phyloP scores from a whole-genome alignment of 64 coral and sea anemone genomes.

The Anthopleura sola region DNA sequence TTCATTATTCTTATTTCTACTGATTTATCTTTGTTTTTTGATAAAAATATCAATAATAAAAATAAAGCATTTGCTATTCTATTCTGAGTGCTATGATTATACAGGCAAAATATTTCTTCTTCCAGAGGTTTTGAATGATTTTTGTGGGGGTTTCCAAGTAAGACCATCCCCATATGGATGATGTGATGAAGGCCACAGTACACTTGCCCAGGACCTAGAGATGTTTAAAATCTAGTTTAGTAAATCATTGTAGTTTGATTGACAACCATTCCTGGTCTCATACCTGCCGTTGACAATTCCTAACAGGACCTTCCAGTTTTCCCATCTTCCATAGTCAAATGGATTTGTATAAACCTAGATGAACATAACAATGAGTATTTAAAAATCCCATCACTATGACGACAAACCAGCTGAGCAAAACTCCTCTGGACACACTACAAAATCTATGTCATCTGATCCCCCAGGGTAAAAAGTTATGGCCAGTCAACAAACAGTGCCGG shows the following conservation, averaged over 20 bases:
- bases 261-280: too few species aligned
- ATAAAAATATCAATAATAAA: not conserved
- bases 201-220: conserved; percentile 59
- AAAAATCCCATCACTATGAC: not conserved
- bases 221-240: not conserved
- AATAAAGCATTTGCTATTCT: conserved; percentile 14
- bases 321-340: conserved; percentile 69
- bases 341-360: conserved; percentile 79
- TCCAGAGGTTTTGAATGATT: not conserved
- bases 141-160: conserved; percentile 60
- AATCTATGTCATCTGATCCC: too few species aligned
- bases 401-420: not conserved
- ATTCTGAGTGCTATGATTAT: not conserved
- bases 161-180: conserved; percentile 85
- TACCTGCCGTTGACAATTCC: conserved; percentile 82
- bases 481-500: too few species aligned
- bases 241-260: too few species aligned
- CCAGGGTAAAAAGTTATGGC: too few species aligned
- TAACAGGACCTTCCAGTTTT: conserved; percentile 88
- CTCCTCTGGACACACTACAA: not conserved
- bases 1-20: too few species aligned
- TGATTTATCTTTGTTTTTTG: too few species aligned
- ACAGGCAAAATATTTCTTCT: conserved; percentile 39
- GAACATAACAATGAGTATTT: not conserved
- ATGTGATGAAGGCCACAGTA: conserved; percentile 72